Percentiles rank a stretch among this genome's conserved stretches.
phyloP scores from a whole-genome alignment of 2,797 vertebrate species.

The Myoxocephalus aenaeus region DNA sequence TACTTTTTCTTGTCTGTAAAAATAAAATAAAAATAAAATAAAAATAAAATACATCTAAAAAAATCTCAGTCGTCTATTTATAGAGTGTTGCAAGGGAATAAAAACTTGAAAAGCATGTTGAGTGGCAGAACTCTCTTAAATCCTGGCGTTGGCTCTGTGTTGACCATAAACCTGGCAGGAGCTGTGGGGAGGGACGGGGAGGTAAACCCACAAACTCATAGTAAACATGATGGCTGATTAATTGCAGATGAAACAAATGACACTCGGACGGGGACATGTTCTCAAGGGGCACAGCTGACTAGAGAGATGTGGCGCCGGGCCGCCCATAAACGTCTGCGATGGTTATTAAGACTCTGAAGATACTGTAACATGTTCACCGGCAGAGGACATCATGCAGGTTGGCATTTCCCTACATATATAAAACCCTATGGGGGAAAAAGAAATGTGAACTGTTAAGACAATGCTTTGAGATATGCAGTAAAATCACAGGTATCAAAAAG shows the following conservation, averaged over 20 bases:
- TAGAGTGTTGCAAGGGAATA: conserved; percentile 68
- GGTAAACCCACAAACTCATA: conserved; percentile 74
- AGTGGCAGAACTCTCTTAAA: conserved; percentile 79
- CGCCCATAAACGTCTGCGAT: conserved; percentile 75
- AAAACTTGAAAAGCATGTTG: conserved; percentile 76
- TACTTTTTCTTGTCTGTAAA: not conserved
- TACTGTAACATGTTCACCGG: no score
- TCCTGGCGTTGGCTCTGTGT: conserved; percentile 68
- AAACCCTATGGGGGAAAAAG: not conserved
- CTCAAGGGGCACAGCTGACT: conserved; percentile 60
- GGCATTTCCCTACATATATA: conserved; percentile 6
- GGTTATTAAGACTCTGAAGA: conserved; percentile 54
- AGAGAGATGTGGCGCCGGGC: conserved; percentile 74
- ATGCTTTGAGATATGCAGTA: not conserved
- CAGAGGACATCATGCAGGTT: conserved; percentile 44
- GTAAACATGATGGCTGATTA: conserved; percentile 80
- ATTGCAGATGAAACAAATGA: conserved; percentile 82
- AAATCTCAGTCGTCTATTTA: conserved; percentile 63
- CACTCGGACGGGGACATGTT: conserved; percentile 63
- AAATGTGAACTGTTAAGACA: not conserved
- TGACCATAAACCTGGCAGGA: conserved; percentile 81
- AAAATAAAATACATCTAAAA: conserved; percentile 20
- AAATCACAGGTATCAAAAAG: conserved; percentile 35
- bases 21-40: conserved; percentile 1
- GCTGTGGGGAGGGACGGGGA: conserved; percentile 53